These are phyloP conservation scores for Ochotona princeps DNA, from an alignment of 2,113 vertebrate species.

Conservation along the genomic window DNA sequence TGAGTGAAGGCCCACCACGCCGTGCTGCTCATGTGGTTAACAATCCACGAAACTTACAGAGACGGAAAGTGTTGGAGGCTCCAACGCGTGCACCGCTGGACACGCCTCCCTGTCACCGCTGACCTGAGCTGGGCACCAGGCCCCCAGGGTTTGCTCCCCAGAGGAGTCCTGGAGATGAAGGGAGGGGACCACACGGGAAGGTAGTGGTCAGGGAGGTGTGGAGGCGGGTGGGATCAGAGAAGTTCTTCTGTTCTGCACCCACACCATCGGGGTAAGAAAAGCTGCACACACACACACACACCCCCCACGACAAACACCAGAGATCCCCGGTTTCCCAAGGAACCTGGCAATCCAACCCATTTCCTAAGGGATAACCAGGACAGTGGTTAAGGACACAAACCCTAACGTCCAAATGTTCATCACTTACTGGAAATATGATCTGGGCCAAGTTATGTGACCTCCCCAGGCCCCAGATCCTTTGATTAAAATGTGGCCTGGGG, in stretches of 20 bases:
- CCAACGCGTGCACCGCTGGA: background rate
- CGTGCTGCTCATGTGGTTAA: background rate
- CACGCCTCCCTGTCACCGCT: constrained; percentile 1
- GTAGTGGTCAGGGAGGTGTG: background rate
- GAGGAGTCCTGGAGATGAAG: constrained; percentile 4
- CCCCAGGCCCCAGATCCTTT: background rate
- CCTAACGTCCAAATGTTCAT: background rate
- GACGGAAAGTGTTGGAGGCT: constrained; percentile 6
- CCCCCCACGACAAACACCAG: background rate
- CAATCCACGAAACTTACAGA: constrained; percentile 51
- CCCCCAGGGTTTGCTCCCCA: constrained; percentile 27
- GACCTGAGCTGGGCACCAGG: background rate
- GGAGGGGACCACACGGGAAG: accelerated
- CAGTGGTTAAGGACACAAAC: background rate
- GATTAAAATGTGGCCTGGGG: too few relatives aligned
- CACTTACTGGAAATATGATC: background rate
- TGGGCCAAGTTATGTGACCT: background rate
- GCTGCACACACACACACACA: background rate
- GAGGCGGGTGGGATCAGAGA: background rate
- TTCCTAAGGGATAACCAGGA: background rate
- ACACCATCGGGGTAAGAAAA: background rate
- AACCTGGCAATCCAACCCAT: background rate
- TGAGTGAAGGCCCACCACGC: constrained; percentile 29
- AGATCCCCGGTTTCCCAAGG: background rate
- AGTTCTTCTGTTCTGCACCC: background rate